Conservation (phyloP, 2,113 vertebrate genomes). For the Heterotilapia buettikoferi region DNA sequence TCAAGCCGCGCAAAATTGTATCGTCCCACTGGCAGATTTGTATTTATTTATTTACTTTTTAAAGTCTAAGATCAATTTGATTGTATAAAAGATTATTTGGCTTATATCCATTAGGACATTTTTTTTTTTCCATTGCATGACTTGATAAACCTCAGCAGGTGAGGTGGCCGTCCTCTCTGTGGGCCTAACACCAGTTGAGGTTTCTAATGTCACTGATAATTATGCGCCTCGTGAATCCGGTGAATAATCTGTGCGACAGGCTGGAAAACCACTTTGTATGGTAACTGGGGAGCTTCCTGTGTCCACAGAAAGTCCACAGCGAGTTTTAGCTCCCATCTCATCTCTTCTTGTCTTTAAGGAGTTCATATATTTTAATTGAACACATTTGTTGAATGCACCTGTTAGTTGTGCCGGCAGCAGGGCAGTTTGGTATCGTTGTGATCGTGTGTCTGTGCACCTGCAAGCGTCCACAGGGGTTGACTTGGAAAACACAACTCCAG, state of each 20-base stretch:
- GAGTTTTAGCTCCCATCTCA: background rate
- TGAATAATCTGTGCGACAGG: background rate
- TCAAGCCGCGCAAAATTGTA: background rate
- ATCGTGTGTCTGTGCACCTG: background rate
- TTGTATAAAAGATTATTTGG: background rate
- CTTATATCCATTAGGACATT: background rate
- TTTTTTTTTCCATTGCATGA: background rate
- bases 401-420: background rate
- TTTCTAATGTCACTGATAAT: slow-evolving; percentile 16
- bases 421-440: background rate
- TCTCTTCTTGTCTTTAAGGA: background rate
- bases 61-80: background rate
- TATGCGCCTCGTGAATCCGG: background rate
- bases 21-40: background rate
- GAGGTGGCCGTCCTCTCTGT: background rate
- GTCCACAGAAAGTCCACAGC: background rate
- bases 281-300: background rate
- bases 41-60: background rate
- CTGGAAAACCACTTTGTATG: background rate
- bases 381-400: background rate
- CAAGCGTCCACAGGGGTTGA: background rate
- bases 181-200: background rate
- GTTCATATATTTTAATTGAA: background rate
- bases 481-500: background rate
- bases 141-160: background rate